Base-by-base conservation (phyloP, 2,888 invertebrate species). In the Ptycholaimellus sp. region DNA sequence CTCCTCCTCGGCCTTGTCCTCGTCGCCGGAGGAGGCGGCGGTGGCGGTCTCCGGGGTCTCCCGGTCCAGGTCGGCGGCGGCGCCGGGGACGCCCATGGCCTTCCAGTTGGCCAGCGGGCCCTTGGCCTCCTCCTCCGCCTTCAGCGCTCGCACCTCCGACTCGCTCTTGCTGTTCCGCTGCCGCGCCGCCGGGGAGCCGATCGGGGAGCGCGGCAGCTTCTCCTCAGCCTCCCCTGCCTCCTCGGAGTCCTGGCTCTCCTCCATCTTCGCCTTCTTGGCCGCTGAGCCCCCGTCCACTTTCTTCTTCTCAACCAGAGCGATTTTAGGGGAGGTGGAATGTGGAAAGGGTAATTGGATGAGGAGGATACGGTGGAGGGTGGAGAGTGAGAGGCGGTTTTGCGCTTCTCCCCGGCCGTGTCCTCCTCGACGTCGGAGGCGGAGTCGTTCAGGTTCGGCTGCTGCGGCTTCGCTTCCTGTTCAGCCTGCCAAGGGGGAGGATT, bases 221-320 rank as follows among this genome's bases (percentile, higher is more conserved):
- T 34, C 5, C 19, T 14, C 38, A 28, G n/a, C 9, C 28, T 18
- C 28, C 1, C 22, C 36, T 42, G 28, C 35, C 13, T 35, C 31
- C 4, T 18, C 29, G 18, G 21, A 39, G 20, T 40, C 41, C 9
- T 19, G 19, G 11, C 14, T 30, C 30, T 22, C 23, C 14, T 39
- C 39, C 16, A 20, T 37, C 32, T 35, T 39, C n/a, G 39, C 30
- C 16, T 34, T 17, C 33, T 40, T 33, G 13, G 40, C 36, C n/a
- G 28, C 17, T 22, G 32, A 11, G 17, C 13, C 20, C 19, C 4
- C 3, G 11, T 6, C 9, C 20, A 18, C 4, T 18, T 19, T 16
- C 11, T 13, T 4, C 20, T 31, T 16, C 20, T 16, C 31, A n/a
- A n/a, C n/a, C n/a, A n/a, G n/a, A n/a, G n/a, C n/a, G n/a, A n/a